phyloP scores from a whole-genome alignment of 2,797 vertebrate genomes.

The Catostomus latipinnis region DNA sequence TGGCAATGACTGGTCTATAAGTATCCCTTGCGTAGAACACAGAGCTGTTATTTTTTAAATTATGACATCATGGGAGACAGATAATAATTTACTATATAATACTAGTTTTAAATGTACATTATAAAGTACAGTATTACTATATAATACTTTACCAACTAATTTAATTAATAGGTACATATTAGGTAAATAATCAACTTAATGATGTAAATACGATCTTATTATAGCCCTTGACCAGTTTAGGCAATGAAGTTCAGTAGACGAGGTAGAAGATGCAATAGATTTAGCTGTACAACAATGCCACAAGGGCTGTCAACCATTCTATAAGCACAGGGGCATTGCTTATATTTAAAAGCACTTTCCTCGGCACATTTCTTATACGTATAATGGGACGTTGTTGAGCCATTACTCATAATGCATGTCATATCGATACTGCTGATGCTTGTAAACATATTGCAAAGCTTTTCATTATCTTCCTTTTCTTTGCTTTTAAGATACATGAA shows the following conservation, averaged over 20 bases:
- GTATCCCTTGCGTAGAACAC: not conserved
- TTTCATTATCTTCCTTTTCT: not conserved
- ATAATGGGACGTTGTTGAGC: slow-evolving; percentile 28
- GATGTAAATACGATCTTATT: not conserved
- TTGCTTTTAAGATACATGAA: slow-evolving; percentile 81
- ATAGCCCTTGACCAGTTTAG: slow-evolving; percentile 1
- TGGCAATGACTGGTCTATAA: not conserved
- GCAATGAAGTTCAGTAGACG: not conserved
- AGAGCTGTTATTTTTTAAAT: not conserved
- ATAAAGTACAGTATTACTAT: no score
- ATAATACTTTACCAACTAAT: no score
- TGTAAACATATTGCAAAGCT: not conserved
- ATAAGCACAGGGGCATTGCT: not conserved
- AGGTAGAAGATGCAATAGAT: not conserved
- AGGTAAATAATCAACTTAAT: not conserved
- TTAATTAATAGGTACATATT: no score
- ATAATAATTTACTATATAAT: not conserved
- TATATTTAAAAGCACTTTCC: slow-evolving; percentile 15
- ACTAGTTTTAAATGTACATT: no score
- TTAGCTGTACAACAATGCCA: not conserved
- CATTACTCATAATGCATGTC: slow-evolving; percentile 12
- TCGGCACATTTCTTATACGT: slow-evolving; percentile 23
- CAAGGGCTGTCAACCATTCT: slow-evolving; percentile 2
- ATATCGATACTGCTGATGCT: slow-evolving; percentile 6
- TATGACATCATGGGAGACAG: not conserved